Base-by-base conservation (phyloP, 2,797 vertebrate species). In the Hippocampus kuda region DNA sequence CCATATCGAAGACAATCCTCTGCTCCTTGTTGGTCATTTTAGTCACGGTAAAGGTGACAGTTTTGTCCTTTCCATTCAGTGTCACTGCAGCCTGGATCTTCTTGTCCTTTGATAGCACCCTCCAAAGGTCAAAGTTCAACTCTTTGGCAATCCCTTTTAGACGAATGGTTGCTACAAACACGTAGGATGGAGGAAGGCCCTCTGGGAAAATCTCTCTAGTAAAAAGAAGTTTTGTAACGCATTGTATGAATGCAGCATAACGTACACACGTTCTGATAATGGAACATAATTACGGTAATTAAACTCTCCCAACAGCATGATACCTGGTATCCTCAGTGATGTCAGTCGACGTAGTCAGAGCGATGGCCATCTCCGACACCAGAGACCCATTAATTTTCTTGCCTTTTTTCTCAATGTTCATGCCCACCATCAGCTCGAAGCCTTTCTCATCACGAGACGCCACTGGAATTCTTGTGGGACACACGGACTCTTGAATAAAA, bases 371-470 rank as follows among this genome's bases (percentile, higher is more conserved):
- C 83, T 91, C 87, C 0, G 92, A 89, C 6, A 67, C 63, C 69
- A 93, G 80, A 15, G 92, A 93, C 56, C 92, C 92, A 1, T 67
- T 66, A 66, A 87, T 88, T 86, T 85, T 86, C 77, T 87, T 79
- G n/a, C 88, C 88, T 78, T 92, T 93, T 54, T 42, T 78, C 30
- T 88, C 80, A 72, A 93, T 88, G 42, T 90, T 93, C 89, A 93
- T 87, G 48, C 92, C 91, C 70, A 90, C 5, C 71, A 93, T 80
- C 73, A 93, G 81, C 80, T 93, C 92, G 69, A 93, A 93, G 67
- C 92, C 92, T 74, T 92, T 93, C 78, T 92, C 92, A 70, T 92
- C 92, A 30, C 91, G 87, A 9, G 91, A 92, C 0, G 91, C 90
- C 73, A 93, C 92, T 0, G 91, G 91, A 57, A 93, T 93, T 56